A percentile compares a stretch with the other conserved stretches of the same genome.
Evolutionary conservation across 1,140 invertebrate species (phyloP).

Genomic region (Leptopilina boulardi): DNA sequence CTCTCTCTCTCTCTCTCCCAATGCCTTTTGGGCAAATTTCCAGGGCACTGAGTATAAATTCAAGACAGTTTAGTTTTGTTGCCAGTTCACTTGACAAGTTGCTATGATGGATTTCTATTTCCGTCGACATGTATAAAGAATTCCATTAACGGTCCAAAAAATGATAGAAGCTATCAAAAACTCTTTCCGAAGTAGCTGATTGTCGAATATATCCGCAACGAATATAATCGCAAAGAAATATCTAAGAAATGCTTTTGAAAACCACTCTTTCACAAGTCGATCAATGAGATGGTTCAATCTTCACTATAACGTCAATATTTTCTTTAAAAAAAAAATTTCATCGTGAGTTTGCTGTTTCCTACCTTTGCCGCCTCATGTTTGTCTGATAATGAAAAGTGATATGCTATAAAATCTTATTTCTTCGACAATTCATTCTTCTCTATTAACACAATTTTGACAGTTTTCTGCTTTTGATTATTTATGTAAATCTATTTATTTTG

Average conservation of each 20-base stretch:
- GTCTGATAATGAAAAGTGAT: not conserved
- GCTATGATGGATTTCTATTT: constrained; percentile 30
- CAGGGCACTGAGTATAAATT: not conserved
- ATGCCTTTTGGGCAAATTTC: constrained; percentile 31
- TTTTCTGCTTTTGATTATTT: too few relatives aligned
- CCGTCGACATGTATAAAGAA: constrained; percentile 26
- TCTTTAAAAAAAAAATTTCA: constrained; percentile 4
- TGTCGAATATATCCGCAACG: not conserved
- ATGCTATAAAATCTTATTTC: too few relatives aligned
- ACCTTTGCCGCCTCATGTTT: not conserved
- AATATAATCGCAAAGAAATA: not conserved
- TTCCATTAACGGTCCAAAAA: constrained; percentile 9
- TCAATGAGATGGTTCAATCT: constrained; percentile 4
- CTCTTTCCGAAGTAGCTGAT: constrained; percentile 21
- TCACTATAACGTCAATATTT: not conserved
- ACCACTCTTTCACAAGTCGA: not conserved
- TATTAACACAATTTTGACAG: too few relatives aligned
- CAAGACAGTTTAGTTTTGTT: not conserved
- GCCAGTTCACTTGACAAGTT: constrained; percentile 18
- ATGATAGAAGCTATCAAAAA: constrained; percentile 26
- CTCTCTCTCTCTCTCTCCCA: too few relatives aligned
- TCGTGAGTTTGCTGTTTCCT: not conserved
- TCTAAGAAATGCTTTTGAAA: constrained; percentile 16
- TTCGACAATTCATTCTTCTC: too few relatives aligned
- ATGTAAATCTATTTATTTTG: too few relatives aligned